These are phyloP conservation scores for Plutomurus gul DNA, from an alignment of 1,140 invertebrate species.

Conservation along the genomic window DNA sequence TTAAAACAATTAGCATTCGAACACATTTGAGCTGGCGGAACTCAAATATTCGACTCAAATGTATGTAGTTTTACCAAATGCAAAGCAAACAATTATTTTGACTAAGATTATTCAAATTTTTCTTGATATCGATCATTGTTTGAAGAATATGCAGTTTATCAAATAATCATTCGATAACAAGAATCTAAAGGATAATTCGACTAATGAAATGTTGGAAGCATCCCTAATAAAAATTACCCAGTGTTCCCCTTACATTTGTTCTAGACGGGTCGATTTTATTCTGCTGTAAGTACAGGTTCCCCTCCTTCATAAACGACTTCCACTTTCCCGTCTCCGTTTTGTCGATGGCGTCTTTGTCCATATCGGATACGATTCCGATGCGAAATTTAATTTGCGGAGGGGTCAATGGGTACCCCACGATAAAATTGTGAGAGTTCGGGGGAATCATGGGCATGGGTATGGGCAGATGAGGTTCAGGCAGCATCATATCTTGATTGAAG, in stretches of 20 bases:
- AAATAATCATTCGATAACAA: too few relatives aligned
- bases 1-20: too few relatives aligned
- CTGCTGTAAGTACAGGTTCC: constrained; percentile 61
- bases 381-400: constrained; percentile 64
- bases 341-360: constrained; percentile 84
- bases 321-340: constrained; percentile 62
- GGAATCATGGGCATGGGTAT: background rate
- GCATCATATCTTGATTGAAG: background rate
- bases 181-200: too few relatives aligned
- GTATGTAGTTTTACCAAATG: too few relatives aligned
- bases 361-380: constrained; percentile 87
- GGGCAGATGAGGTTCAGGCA: background rate
- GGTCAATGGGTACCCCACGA: constrained; percentile 25
- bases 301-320: constrained; percentile 79
- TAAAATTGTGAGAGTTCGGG: constrained; percentile 22
- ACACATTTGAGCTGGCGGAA: too few relatives aligned
- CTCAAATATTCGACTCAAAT: too few relatives aligned
- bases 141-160: too few relatives aligned
- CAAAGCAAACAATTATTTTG: too few relatives aligned
- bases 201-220: background rate
- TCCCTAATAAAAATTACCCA: background rate
- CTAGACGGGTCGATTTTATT: constrained; percentile 30
- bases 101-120: too few relatives aligned
- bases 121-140: too few relatives aligned
- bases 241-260: constrained; percentile 37